Evolutionary conservation across 2,888 invertebrate genomes (phyloP), one percentile per base, ranked within the genome.

Genomic region (Diabrotica balteata): DNA sequence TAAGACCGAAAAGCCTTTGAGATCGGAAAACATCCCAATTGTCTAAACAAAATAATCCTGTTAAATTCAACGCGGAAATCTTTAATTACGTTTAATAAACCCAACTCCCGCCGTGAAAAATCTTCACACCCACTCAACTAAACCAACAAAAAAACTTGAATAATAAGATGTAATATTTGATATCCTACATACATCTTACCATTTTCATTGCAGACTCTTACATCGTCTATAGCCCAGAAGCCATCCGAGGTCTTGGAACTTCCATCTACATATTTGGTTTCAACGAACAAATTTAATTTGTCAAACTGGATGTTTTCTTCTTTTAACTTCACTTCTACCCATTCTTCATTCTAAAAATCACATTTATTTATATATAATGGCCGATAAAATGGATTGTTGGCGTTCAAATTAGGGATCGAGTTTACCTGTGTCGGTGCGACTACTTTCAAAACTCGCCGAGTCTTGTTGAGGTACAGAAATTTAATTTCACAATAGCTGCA

Each of bases 191-290:
- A 32, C 43, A 58, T 58, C 42, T 67, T 77, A 83, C 83, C 83
- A 69, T 81, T 79, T 73, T 81, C 78, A 63, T 78, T 75, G 70
- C 83, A 83, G 46, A 81, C 73, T 72, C 83, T 76, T 17, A 82
- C 76, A 62, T 81, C 75, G 72, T 82, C 82, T 44, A 82, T 76
- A 1, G 80, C 82, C 83, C 83, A 83, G 75, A 80, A 83, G 43
- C 80, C 80, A 59, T 75, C 67, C 42, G 66, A 63, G 49, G 62
- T 49, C 8, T 73, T 74, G 60, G 66, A 50, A 9, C 71, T 62
- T 42, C 70, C 58, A 53, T 76, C 69, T 42, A 63, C 46, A 59
- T 78, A 77, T 69, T 74, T 76, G 4, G 83, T 82, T 75, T 82
- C 78, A 2, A 82, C 77, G 69, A 80, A 82, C 60, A 83, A 66